Evolutionary conservation across 2,113 vertebrate species (phyloP), one percentile per base, ranked within the genome.

Genomic region (Planiliza haematocheilus): DNA sequence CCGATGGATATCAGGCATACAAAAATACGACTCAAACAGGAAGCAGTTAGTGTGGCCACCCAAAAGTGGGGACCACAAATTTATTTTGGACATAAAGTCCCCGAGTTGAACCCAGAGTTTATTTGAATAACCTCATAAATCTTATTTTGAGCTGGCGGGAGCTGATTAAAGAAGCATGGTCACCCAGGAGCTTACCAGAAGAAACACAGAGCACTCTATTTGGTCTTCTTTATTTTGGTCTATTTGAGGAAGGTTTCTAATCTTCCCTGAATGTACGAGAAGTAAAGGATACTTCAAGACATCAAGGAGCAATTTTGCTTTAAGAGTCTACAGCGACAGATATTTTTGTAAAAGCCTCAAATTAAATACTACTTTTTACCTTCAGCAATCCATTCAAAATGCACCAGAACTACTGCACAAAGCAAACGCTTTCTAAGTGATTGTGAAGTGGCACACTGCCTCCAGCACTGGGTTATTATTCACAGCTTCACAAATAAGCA

Each of bases 1-100:
- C 55, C 30, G 65, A 48, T 57, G 71, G 62, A 70, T 79, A 84
- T 7, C 4, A 36, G 67, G 43, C 12, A 50, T 77, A n/a, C n/a
- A 56, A 75, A 77, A 77, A 76, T 69, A 63, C 56, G 56, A 74
- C 10, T 74, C 55, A 41, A 49, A 79, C 66, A 82, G 82, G 84
- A 88, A 87, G 77, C 55, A 60, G 57, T 69, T 70, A 57, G 7
- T 61, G 24, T 11, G 61, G 39, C 81, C 75, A 75, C 70, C 82
- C 84, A 83, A 72, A 86, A 55, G 45, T 45, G 56, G 45, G 24
- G 20, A 72, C 77, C 70, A 38, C 65, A 59, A 1, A 56, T 64
- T 62, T 72, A 67, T 73, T 76, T 68, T 76, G 74, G 70, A 17
- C 9, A 30, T 18, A 39, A 38, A 16, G 72, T 70, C 57, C 70